Evolutionary conservation across 2,888 invertebrate genomes (phyloP).

Genomic region (Pherbina coryleti): DNA sequence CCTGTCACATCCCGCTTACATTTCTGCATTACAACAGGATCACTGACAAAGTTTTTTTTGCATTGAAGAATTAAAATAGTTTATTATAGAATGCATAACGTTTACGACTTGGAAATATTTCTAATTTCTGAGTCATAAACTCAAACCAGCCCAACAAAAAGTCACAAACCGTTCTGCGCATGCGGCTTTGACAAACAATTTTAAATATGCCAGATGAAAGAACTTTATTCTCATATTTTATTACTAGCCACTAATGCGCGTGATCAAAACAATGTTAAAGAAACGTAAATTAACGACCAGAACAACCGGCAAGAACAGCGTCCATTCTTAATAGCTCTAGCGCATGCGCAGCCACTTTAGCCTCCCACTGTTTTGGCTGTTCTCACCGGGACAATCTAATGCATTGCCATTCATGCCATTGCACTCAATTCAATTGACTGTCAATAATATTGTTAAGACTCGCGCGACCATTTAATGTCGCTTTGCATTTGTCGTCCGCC

Average conservation of each 20-base stretch:
- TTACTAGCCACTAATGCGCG: background rate
- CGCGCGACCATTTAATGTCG: conserved; percentile 12
- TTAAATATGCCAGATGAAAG: background rate
- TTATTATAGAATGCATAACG: too few relatives aligned
- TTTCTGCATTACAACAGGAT: too few relatives aligned
- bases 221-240: background rate
- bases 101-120: background rate
- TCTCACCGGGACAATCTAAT: background rate
- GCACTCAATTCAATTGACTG: conserved; percentile 21
- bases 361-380: conserved; percentile 24
- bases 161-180: too few relatives aligned
- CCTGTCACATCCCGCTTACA: too few relatives aligned
- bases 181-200: too few relatives aligned
- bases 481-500: conserved; percentile 8
- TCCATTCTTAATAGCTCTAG: background rate
- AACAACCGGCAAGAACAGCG: background rate
- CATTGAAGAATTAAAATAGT: too few relatives aligned
- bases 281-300: conserved; percentile 12
- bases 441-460: conserved; percentile 17
- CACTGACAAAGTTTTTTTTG: too few relatives aligned
- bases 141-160: too few relatives aligned
- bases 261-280: conserved; percentile 15
- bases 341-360: background rate
- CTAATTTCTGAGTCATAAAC: background rate
- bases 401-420: background rate